Base-by-base conservation (phyloP, 2,113 vertebrate genomes). In the Psophia crepitans region DNA sequence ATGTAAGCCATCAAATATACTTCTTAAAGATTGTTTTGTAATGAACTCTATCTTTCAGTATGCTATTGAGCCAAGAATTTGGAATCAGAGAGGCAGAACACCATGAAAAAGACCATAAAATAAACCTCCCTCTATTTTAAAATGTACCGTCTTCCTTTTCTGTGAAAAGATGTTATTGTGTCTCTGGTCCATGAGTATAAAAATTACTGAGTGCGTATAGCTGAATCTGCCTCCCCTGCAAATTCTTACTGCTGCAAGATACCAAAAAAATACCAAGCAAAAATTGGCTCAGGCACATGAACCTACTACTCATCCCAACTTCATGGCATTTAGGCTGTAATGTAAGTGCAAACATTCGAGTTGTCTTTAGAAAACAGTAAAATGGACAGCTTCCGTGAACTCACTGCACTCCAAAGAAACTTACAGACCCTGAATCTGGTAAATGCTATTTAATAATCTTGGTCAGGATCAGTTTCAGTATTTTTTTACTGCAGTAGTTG, bases 11-110 rank as follows among this genome's bases (percentile, higher is more conserved):
- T 96, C 91, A 96, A 93, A 93, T 83, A 65, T 12, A 79, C 94
- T 91, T 94, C 93, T 95, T 95, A 96, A 93, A 97, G 93, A 96
- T 95, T 94, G 94, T 83, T 95, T 95, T 89, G 74, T 95, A 97
- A 96, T 92, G 95, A 96, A 91, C 81, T 95, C 84, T 76, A 76
- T 95, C 93, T 96, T 95, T 97, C 95, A 97, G 89, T 21, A 27
- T 77, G 87, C 89, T 92, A 95, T 80, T 95, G 96, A 97, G 95
- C 94, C 74, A 91, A 81, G 87, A 92, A 89, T 95, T 95, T 91
- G 89, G 91, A 95, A 89, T 96, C 91, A 63, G 61, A 95, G 81
- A 95, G 58, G 94, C 94, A 95, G 91, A 96, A 89, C 44, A 80
- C 90, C 2, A 20, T 79, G 86, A 69, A 95, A 90, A 93, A 90